Conservation (phyloP, 2,797 vertebrate genomes). For the Neoniphon sammara region DNA sequence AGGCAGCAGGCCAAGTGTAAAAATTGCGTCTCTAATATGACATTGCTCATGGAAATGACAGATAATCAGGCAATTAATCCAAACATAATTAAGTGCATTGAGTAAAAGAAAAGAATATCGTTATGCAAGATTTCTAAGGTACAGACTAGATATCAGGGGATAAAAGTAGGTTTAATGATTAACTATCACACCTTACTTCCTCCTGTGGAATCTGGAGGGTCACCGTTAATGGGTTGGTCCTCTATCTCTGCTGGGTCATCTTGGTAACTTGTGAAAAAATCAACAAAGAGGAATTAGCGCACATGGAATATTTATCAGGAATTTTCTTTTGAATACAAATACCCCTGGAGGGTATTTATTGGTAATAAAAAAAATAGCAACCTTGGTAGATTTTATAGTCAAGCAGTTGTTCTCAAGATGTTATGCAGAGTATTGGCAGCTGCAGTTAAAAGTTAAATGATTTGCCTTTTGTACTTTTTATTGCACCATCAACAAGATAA, state of each 20-base stretch:
- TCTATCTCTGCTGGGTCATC: conserved; percentile 37
- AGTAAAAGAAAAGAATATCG: conserved; percentile 22
- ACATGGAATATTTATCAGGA: neutral
- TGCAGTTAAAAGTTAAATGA: too few species aligned
- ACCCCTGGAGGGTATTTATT: neutral
- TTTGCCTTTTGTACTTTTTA: neutral
- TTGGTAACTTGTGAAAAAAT: conserved; percentile 27
- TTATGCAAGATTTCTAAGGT: conserved; percentile 27
- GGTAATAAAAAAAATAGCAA: neutral
- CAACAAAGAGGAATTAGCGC: conserved; percentile 9
- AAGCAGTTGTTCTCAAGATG: neutral
- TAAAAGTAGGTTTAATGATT: conserved; percentile 38
- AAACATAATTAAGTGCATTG: conserved; percentile 47
- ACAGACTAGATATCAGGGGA: conserved; percentile 22
- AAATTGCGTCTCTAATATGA: conserved; percentile 41
- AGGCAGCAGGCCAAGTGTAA: conserved; percentile 40
- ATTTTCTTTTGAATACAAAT: conserved; percentile 1
- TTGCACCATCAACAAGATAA: neutral
- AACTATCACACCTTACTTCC: conserved; percentile 55
- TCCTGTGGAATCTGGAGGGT: conserved; percentile 65
- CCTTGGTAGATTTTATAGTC: too few species aligned
- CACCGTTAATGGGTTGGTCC: conserved; percentile 43
- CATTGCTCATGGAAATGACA: conserved; percentile 40
- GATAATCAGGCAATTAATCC: conserved; percentile 61
- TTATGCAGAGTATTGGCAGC: neutral